phyloP scores from a whole-genome alignment of 2,888 invertebrate genomes.

The Choreutis nemorana region DNA sequence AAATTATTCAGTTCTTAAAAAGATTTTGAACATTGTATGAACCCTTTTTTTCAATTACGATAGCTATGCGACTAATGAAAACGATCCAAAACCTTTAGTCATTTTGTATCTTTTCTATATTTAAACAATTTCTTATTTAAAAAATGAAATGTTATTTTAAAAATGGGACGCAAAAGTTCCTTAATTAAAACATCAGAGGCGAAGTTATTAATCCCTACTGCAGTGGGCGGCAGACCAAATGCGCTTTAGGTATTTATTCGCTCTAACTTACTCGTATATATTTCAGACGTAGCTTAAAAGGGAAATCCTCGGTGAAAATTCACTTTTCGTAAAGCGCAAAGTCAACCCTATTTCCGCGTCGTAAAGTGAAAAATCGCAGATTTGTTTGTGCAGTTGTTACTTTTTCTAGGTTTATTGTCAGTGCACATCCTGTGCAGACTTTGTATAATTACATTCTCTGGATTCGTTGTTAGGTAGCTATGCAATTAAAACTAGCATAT shows the following conservation, averaged over 20 bases:
- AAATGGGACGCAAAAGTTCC: conserved; percentile 5
- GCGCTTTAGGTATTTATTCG: conserved; percentile 50
- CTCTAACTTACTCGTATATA: conserved; percentile 34
- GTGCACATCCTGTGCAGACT: conserved; percentile 37
- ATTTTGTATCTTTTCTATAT: too few species aligned
- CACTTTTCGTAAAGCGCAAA: conserved; percentile 14
- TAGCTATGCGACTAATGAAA: too few species aligned
- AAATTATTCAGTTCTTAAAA: conserved; percentile 41
- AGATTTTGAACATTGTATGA: too few species aligned
- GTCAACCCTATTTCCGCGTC: conserved; percentile 13
- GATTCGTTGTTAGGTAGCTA: conserved; percentile 26
- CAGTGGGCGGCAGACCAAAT: conserved; percentile 34
- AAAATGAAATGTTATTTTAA: too few species aligned
- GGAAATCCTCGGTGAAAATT: conserved; percentile 40
- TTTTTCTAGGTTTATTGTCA: conserved; percentile 21
- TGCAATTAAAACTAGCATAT: conserved; percentile 34
- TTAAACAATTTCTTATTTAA: too few species aligned
- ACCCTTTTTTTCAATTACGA: too few species aligned
- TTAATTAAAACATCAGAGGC: conserved; percentile 49
- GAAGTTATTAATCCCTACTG: conserved; percentile 37
- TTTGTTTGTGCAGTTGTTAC: conserved; percentile 15
- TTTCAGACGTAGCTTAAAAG: conserved; percentile 40
- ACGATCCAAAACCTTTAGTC: too few species aligned
- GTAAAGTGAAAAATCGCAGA: conserved; percentile 19
- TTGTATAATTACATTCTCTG: conserved; percentile 40